A percentile compares a stretch with the other conserved stretches of the same genome.
Evolutionary conservation across 2,113 vertebrate species (phyloP).

Genomic region (Lonchura striata): DNA sequence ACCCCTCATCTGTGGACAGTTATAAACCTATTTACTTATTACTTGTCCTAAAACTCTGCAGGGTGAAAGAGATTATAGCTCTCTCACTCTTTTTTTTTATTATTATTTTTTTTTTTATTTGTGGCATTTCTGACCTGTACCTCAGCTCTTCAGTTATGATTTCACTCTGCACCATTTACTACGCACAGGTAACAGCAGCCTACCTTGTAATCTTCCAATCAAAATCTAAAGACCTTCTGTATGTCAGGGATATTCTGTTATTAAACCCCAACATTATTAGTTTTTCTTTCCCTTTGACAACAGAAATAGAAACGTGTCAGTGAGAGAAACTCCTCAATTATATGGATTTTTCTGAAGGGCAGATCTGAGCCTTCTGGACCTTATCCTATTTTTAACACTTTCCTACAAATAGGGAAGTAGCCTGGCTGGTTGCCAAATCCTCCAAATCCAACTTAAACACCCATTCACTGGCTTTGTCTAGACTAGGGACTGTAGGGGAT

Average conservation of each 20-base stretch:
- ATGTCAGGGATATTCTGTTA: constrained; percentile 36
- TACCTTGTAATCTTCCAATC: constrained; percentile 31
- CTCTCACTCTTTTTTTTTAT: background rate
- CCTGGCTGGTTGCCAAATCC: constrained; percentile 10
- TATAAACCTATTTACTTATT: constrained; percentile 11
- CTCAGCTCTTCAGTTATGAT: constrained; percentile 4
- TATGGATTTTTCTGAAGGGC: constrained; percentile 36
- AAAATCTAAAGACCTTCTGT: constrained; percentile 55
- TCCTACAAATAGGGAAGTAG: background rate
- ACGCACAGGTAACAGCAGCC: constrained; percentile 13
- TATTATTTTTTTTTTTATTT: background rate
- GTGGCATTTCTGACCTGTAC: background rate
- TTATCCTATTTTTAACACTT: constrained; percentile 36
- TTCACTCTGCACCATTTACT: constrained; percentile 3
- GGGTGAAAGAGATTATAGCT: background rate
- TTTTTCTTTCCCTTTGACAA: constrained; percentile 54
- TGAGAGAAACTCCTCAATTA: constrained; percentile 56
- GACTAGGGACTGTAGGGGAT: background rate
- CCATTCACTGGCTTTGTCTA: constrained; percentile 10
- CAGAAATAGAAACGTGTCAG: constrained; percentile 12
- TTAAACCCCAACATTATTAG: constrained; percentile 51
- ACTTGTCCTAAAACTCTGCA: constrained; percentile 27
- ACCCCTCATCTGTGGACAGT: background rate
- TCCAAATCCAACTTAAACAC: background rate
- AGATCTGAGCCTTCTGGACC: constrained; percentile 40